phyloP scores from a whole-genome alignment of 2,888 invertebrate species.

The Papilio demoleus region DNA sequence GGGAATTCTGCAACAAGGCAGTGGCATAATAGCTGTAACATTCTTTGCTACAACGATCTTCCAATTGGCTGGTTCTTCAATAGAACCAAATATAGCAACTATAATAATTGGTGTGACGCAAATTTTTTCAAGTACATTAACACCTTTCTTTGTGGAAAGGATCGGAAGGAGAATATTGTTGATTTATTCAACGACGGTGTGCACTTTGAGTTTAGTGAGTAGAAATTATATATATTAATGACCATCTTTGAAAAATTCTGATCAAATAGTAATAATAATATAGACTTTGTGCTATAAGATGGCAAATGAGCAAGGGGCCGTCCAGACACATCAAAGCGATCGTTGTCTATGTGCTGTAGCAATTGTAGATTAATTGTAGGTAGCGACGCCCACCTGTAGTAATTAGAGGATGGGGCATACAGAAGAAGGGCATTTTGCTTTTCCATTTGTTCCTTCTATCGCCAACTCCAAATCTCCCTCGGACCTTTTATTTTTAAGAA shows the following conservation, averaged over 20 bases:
- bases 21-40: constrained; percentile 17
- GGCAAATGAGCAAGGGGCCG: too few relatives aligned
- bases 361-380: too few relatives aligned
- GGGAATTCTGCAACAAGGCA: constrained; percentile 16
- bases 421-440: too few relatives aligned
- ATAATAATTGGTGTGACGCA: constrained; percentile 60
- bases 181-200: constrained; percentile 54
- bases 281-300: too few relatives aligned
- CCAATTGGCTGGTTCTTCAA: constrained; percentile 16
- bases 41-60: constrained; percentile 23
- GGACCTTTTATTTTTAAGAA: too few relatives aligned
- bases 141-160: constrained; percentile 60
- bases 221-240: neutral
- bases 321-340: too few relatives aligned
- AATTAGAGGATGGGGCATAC: too few relatives aligned
- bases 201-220: constrained; percentile 60
- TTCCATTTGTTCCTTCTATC: too few relatives aligned
- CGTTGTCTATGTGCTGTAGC: too few relatives aligned
- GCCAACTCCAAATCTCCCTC: too few relatives aligned
- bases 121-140: constrained; percentile 52
- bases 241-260: too few relatives aligned
- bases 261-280: neutral
- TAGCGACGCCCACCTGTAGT: too few relatives aligned
- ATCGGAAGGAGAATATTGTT: constrained; percentile 55
- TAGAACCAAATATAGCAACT: constrained; percentile 52